These are phyloP conservation scores for Channallabes apus DNA, from an alignment of 2,797 vertebrate genomes.

Conservation along the genomic window DNA sequence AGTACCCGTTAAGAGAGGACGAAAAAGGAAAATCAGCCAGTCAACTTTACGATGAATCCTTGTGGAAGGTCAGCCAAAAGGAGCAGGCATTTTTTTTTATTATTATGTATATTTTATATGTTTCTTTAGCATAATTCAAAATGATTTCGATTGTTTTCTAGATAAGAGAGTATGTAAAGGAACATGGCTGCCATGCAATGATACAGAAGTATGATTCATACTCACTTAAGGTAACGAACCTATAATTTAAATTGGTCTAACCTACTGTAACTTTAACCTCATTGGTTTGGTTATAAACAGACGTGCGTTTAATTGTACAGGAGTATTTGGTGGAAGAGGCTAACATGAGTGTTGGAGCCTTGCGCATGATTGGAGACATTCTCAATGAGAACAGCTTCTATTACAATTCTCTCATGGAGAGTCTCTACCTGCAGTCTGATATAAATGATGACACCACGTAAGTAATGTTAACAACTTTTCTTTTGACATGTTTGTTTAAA, in stretches of 20 bases:
- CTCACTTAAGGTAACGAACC: constrained; percentile 73
- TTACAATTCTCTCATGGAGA: constrained; percentile 76
- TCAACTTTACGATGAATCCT: constrained; percentile 72
- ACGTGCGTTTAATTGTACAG: constrained; percentile 57
- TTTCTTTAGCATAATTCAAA: background rate
- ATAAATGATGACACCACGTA: constrained; percentile 76
- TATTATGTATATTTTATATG: background rate
- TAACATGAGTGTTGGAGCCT: constrained; percentile 76
- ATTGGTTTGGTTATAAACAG: background rate
- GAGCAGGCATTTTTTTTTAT: background rate
- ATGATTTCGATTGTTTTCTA: constrained; percentile 45
- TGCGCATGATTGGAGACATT: constrained; percentile 81
- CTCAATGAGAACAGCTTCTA: constrained; percentile 82
- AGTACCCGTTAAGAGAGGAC: constrained; percentile 65
- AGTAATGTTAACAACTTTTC: constrained; percentile 40
- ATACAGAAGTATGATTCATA: constrained; percentile 76
- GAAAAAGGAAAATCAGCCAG: constrained; percentile 72
- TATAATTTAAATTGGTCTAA: background rate
- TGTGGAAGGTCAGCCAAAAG: constrained; percentile 71
- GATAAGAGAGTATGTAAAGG: constrained; percentile 72
- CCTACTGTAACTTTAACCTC: background rate
- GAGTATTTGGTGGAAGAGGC: constrained; percentile 79
- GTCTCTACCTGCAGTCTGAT: constrained; percentile 75
- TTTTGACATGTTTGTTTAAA: too few species aligned
- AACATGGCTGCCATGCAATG: constrained; percentile 65